Conservation (phyloP, 2,888 invertebrate species). For the Perithous albicinctus region DNA sequence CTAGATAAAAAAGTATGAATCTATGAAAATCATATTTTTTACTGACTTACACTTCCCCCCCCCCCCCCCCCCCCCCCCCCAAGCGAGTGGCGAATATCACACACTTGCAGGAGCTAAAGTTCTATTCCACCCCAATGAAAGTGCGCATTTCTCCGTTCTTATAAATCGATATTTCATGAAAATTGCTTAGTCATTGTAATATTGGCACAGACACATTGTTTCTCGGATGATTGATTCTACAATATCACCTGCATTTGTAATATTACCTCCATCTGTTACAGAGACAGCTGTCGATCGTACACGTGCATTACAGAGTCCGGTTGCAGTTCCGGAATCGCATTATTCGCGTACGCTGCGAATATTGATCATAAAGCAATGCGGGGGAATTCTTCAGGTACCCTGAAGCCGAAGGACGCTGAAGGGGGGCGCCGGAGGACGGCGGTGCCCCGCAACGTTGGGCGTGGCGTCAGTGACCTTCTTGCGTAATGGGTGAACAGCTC, state of each 20-base stretch:
- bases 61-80: no score
- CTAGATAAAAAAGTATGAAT: no score
- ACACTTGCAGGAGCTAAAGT: background rate
- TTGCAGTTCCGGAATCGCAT: constrained; percentile 60
- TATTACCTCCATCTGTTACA: background rate
- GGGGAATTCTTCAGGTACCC: constrained; percentile 43
- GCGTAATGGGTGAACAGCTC: constrained; percentile 80
- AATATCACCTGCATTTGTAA: constrained; percentile 21
- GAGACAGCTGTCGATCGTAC: background rate
- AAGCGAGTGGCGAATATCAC: background rate
- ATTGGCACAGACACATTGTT: constrained; percentile 12
- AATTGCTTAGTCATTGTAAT: constrained; percentile 13
- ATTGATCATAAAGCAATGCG: constrained; percentile 23
- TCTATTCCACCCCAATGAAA: background rate
- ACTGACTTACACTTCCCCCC: no score
- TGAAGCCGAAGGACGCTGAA: constrained; percentile 60
- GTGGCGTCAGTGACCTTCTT: constrained; percentile 82
- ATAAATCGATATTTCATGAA: background rate
- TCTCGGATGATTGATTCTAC: constrained; percentile 2
- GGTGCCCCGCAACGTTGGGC: constrained; percentile 75
- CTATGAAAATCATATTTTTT: no score
- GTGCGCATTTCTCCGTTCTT: background rate
- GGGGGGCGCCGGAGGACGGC: constrained; percentile 15
- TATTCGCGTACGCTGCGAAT: background rate
- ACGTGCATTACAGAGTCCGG: constrained; percentile 50